Conservation (phyloP, 2,113 vertebrate genomes). For the Gasterosteus nipponicus region DNA sequence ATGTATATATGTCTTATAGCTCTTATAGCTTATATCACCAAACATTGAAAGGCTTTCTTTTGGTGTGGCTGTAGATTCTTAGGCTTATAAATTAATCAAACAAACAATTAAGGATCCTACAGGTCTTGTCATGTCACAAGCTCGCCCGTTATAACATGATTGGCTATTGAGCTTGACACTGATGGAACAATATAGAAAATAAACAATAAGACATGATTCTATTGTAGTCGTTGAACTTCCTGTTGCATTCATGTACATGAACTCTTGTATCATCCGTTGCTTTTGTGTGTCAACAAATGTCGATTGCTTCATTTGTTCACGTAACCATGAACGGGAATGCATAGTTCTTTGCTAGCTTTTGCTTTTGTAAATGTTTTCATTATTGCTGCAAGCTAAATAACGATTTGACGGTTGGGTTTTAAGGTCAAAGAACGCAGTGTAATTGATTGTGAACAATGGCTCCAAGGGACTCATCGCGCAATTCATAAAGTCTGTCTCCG, state of each 20-base stretch:
- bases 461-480: slow-evolving; percentile 17
- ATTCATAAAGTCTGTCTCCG: slow-evolving; percentile 27
- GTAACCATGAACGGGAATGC: background rate
- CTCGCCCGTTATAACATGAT: slow-evolving; percentile 17
- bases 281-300: slow-evolving; percentile 12
- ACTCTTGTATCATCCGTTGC: background rate
- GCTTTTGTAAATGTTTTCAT: slow-evolving; percentile 15
- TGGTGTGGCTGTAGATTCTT: background rate
- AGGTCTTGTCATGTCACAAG: background rate
- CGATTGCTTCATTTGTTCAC: slow-evolving; percentile 24
- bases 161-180: slow-evolving; percentile 14
- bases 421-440: slow-evolving; percentile 5
- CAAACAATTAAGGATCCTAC: background rate
- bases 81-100: slow-evolving; percentile 9
- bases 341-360: background rate
- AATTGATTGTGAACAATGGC: slow-evolving; percentile 22
- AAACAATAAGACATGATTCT: slow-evolving; percentile 16
- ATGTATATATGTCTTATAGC: no score
- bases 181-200: slow-evolving; percentile 25
- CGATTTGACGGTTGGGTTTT: background rate
- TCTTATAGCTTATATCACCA: background rate
- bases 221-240: slow-evolving; percentile 14
- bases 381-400: slow-evolving; percentile 13
- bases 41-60: background rate
- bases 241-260: slow-evolving; percentile 19